Conservation (phyloP, 2,888 invertebrate genomes). For the Acrocera orbiculus region DNA sequence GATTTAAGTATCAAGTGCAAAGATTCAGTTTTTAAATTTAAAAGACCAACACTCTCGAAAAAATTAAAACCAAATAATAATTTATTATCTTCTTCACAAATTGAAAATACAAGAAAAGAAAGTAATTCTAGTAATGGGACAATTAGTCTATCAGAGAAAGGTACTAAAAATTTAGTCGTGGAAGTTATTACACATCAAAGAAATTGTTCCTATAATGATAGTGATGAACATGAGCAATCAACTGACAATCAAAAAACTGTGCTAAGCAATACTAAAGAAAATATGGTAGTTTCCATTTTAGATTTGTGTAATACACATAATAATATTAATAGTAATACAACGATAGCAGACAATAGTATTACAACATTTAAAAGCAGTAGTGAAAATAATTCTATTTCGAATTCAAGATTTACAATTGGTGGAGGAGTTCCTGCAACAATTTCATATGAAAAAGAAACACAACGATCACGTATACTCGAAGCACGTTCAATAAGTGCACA, state of each 20-base stretch:
- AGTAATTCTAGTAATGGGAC: constrained; percentile 25
- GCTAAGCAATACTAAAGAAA: constrained; percentile 6
- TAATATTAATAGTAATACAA: no score
- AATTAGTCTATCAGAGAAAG: constrained; percentile 11
- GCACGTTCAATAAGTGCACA: constrained; percentile 32
- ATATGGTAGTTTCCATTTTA: constrained; percentile 6
- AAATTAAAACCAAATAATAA: no score
- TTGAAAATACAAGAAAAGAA: constrained; percentile 14
- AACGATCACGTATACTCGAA: constrained; percentile 25
- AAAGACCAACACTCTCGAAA: no score
- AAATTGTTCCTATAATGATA: constrained; percentile 12
- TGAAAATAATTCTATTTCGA: constrained; percentile 28
- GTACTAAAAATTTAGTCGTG: constrained; percentile 21
- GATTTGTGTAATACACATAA: constrained; percentile 11
- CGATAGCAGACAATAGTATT: constrained; percentile 27
- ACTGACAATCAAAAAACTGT: constrained; percentile 7
- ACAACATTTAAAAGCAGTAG: constrained; percentile 26
- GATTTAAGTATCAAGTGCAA: no score
- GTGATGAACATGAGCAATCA: constrained; percentile 7
- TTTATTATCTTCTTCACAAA: no score
- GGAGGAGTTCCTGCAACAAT: constrained; percentile 24
- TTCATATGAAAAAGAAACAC: constrained; percentile 18
- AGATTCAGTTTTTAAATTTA: no score
- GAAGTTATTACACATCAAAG: constrained; percentile 24
- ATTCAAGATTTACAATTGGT: constrained; percentile 28